Evolutionary conservation across 2,113 vertebrate genomes (phyloP).

Genomic region (Gnathonemus longibarbis): DNA sequence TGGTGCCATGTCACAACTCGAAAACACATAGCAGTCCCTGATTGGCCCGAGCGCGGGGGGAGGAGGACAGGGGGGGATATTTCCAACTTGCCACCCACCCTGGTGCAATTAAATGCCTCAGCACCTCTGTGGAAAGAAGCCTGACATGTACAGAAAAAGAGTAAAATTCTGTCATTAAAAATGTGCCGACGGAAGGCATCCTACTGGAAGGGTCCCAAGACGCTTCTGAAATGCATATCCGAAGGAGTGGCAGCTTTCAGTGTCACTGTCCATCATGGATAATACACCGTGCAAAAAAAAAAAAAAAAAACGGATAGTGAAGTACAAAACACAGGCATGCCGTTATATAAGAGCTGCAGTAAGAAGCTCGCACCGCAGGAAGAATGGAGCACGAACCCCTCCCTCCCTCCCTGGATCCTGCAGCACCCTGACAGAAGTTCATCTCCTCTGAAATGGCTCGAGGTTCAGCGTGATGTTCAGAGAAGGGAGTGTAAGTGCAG

Average conservation of each 20-base stretch:
- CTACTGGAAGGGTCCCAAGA: background rate
- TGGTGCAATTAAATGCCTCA: slow-evolving; percentile 1
- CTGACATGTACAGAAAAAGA: background rate
- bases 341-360: background rate
- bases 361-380: background rate
- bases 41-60: background rate
- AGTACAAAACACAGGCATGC: background rate
- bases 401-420: background rate
- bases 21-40: background rate
- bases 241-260: background rate
- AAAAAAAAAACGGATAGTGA: background rate
- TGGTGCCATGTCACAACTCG: background rate
- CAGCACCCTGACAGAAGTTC: background rate
- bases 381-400: background rate
- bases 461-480: slow-evolving; percentile 4
- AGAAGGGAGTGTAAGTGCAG: background rate
- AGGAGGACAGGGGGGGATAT: background rate
- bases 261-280: background rate
- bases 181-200: slow-evolving; percentile 4
- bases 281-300: background rate
- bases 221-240: background rate
- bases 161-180: slow-evolving; percentile 12
- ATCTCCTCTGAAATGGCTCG: background rate
- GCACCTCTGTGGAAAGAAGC: background rate
- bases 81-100: background rate